These are phyloP conservation scores for Pachycephala philippinensis DNA, from an alignment of 2,113 vertebrate species.

Conservation along the genomic window DNA sequence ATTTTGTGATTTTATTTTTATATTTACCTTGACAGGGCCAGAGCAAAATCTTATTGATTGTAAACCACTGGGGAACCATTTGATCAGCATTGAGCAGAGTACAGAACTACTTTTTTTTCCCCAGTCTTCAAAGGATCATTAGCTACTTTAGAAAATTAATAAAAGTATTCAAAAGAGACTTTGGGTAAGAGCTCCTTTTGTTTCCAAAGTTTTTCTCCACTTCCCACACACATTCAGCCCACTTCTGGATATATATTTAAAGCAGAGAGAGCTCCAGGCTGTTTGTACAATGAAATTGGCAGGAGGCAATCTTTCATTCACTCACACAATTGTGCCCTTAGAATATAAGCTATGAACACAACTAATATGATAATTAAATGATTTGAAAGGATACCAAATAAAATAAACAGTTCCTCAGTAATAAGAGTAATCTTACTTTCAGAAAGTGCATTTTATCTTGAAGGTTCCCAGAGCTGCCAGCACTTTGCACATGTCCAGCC, in stretches of 20 bases:
- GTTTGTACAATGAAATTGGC: background rate
- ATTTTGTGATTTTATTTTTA: background rate
- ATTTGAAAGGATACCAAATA: background rate
- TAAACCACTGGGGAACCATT: background rate
- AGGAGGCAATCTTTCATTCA: conserved; percentile 16
- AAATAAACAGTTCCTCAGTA: background rate
- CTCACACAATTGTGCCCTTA: background rate
- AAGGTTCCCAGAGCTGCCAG: background rate
- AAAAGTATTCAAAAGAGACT: background rate
- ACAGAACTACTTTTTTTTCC: background rate
- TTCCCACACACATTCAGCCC: background rate
- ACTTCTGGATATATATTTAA: conserved; percentile 3
- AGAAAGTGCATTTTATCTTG: background rate
- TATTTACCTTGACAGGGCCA: background rate
- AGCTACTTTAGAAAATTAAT: background rate
- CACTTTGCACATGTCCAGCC: background rate
- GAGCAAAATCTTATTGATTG: background rate
- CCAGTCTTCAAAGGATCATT: background rate
- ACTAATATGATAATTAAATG: background rate
- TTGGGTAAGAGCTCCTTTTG: background rate
- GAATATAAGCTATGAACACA: background rate
- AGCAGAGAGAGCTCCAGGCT: background rate
- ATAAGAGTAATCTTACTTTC: background rate
- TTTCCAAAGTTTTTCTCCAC: background rate
- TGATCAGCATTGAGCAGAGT: background rate